Evolutionary conservation across 1,140 invertebrate genomes (phyloP), one percentile per base, ranked within the genome.

Genomic region (Drosophila seguyi): DNA sequence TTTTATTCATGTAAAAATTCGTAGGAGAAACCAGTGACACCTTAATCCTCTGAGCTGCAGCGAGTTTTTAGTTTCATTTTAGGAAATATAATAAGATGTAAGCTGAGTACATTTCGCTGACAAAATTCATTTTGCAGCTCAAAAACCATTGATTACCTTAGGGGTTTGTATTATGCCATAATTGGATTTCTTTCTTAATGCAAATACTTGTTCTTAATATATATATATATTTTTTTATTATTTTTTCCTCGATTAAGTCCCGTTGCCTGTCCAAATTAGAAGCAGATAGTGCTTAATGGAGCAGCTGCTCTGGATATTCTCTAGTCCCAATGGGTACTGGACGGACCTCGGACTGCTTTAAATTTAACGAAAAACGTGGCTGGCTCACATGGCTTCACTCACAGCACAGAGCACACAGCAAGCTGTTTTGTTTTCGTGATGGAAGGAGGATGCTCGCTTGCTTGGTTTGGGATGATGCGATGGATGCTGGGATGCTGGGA

Each of bases 391-490:
- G 18, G 42, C 58, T 59, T 59, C 58, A 60, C 42, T 60, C 58
- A 31, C 29, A 52, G 58, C 47, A 29, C 27, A 27, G 3, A 27
- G 27, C 27, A 27, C 27, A 27, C 27, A 27, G 27, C 27, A 29
- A 60, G 58, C 58, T 60, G 58, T 29, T 31, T 60, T 60, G 58
- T 60, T 60, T 50, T 60, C 58, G 44, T 52, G 58, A 60, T 52
- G 58, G 44, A 44, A 50, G 44, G 58, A 50, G 36, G 36, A 36
- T 29, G 56, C 41, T 48, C 16, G 45, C 22, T 48, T 16, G 45
- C 16, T 45, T 4, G 20, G 11, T n/a, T 22, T 13, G n/a, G 11
- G 11, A n/a, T 14, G 3, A 6, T 20, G 27, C 27, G 47, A 27
- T 45, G 20, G n/a, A n/a, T n/a, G 18, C 42, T 22, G n/a, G 11